phyloP scores from a whole-genome alignment of 2,113 vertebrate species.

The Onychostruthus taczanowskii region DNA sequence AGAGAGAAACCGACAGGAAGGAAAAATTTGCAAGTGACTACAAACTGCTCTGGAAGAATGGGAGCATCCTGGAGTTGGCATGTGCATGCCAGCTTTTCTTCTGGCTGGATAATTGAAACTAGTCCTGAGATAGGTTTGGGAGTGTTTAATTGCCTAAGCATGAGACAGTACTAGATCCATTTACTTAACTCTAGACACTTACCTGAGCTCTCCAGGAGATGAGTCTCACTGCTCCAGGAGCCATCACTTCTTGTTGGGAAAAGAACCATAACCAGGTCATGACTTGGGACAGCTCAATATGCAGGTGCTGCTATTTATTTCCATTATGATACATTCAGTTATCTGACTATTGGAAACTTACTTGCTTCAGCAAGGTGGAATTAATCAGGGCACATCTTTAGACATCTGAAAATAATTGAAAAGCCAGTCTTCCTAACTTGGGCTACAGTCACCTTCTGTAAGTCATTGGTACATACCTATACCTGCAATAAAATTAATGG shows the following conservation, averaged over 20 bases:
- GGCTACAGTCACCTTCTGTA: neutral
- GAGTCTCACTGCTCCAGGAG: neutral
- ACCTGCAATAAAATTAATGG: neutral
- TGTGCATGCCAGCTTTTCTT: neutral
- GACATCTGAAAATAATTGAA: neutral
- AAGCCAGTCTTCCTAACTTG: neutral
- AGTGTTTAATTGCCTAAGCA: neutral
- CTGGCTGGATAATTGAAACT: neutral
- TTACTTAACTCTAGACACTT: neutral
- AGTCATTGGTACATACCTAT: neutral
- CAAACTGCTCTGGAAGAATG: neutral
- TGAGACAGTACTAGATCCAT: neutral
- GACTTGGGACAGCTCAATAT: neutral
- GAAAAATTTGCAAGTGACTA: neutral
- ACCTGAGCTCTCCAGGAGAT: neutral
- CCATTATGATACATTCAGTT: neutral
- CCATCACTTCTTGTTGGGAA: neutral
- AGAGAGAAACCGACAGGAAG: neutral
- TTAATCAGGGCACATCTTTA: neutral
- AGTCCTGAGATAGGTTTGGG: neutral
- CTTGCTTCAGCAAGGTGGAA: neutral
- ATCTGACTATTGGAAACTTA: neutral
- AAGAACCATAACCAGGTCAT: neutral
- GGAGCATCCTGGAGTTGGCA: neutral
- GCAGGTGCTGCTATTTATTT: neutral